phyloP scores from a whole-genome alignment of 2,797 vertebrate genomes.

The Australoheros facetus region DNA sequence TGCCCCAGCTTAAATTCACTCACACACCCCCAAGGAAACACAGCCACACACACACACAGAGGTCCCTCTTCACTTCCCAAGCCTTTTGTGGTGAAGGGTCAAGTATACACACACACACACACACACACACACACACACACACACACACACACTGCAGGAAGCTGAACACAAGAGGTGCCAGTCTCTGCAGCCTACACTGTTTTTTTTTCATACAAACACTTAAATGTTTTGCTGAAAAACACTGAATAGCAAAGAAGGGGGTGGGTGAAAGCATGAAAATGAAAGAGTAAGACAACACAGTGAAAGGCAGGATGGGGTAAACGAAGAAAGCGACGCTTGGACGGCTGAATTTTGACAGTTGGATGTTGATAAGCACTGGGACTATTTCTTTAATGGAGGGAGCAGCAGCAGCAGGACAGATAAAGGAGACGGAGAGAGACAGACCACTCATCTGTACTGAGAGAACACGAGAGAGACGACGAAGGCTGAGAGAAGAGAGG shows the following conservation, averaged over 20 bases:
- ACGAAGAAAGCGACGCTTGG: constrained; percentile 17
- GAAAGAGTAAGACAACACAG: constrained; percentile 45
- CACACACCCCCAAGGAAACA: constrained; percentile 55
- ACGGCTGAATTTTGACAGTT: constrained; percentile 58
- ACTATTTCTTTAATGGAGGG: constrained; percentile 61
- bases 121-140: constrained; percentile 20
- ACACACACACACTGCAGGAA: constrained; percentile 65
- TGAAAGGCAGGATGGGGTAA: constrained; percentile 1
- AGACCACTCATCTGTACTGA: constrained; percentile 29
- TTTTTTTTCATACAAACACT: constrained; percentile 52
- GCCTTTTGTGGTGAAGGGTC: constrained; percentile 73
- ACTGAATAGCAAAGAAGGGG: constrained; percentile 46
- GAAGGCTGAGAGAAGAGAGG: constrained; percentile 19
- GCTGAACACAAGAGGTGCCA: constrained; percentile 68
- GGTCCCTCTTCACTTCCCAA: constrained; percentile 63
- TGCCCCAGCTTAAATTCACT: constrained; percentile 68
- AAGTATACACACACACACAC: constrained; percentile 62
- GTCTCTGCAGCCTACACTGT: constrained; percentile 63
- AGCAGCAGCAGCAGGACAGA: constrained; percentile 41
- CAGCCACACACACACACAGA: constrained; percentile 41
- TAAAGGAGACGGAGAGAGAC: constrained; percentile 38
- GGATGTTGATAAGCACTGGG: constrained; percentile 61
- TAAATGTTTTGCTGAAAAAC: constrained; percentile 65
- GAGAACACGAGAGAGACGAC: constrained; percentile 14
- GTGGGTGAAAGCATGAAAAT: constrained; percentile 38